These are phyloP conservation scores for Hanleya hanleyi DNA, from an alignment of 2,888 invertebrate genomes.

Conservation along the genomic window DNA sequence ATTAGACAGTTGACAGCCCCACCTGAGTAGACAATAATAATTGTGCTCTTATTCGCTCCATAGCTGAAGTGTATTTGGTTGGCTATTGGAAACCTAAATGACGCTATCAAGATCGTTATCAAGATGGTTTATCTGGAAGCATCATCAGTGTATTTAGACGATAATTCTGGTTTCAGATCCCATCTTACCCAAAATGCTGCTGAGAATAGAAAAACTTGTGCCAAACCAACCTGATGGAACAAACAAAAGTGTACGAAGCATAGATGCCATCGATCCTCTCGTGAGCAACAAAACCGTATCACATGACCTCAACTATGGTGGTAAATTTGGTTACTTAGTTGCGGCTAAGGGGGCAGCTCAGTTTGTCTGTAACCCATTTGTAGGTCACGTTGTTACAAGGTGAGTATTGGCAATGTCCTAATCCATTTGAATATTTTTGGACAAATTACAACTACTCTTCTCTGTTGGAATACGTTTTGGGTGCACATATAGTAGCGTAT, in stretches of 20 bases:
- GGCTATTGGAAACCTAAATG: no score
- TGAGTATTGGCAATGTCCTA: slow-evolving; percentile 2
- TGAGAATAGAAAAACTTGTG: slow-evolving; percentile 19
- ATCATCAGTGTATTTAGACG: neutral
- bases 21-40: no score
- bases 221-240: neutral
- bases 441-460: no score
- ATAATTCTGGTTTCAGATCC: slow-evolving; percentile 28
- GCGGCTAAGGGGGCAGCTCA: slow-evolving; percentile 41
- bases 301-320: slow-evolving; percentile 33
- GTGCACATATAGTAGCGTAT: no score
- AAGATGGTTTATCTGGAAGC: neutral
- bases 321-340: slow-evolving; percentile 36
- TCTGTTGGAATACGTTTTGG: no score
- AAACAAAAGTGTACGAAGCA: neutral
- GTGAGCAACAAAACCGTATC: neutral
- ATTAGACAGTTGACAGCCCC: no score
- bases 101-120: no score
- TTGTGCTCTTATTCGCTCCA: no score
- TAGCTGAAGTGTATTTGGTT: no score
- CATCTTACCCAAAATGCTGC: slow-evolving; percentile 36
- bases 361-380: slow-evolving; percentile 40
- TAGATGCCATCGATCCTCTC: neutral
- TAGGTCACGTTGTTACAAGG: slow-evolving; percentile 36
- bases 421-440: no score